Percentiles rank a stretch among this genome's conserved stretches.
Conservation (phyloP, 2,888 invertebrate genomes). For the Orthosia incerta region DNA sequence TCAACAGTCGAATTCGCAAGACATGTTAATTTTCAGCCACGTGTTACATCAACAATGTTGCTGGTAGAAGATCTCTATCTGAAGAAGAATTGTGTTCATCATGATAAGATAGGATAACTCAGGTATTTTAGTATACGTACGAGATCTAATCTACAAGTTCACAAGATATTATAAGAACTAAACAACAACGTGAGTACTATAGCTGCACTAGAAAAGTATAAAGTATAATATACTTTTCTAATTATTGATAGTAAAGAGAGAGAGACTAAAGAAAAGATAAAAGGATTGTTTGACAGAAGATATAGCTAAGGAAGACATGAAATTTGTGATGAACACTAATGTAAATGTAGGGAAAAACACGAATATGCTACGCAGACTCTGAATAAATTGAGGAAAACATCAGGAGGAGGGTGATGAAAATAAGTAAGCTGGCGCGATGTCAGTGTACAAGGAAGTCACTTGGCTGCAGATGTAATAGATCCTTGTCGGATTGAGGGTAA, state of each 20-base stretch:
- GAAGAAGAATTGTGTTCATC: constrained; percentile 15
- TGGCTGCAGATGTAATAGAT: no score
- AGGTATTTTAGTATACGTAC: neutral
- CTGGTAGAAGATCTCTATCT: constrained; percentile 13
- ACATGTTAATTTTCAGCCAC: constrained; percentile 4
- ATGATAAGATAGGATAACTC: constrained; percentile 5
- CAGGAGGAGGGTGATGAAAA: no score
- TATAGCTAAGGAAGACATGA: neutral
- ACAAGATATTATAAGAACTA: neutral
- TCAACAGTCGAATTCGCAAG: neutral
- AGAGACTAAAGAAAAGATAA: neutral
- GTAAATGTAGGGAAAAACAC: no score
- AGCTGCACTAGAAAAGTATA: neutral
- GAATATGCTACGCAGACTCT: no score
- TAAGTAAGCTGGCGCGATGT: no score
- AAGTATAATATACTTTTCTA: no score
- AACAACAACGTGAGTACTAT: neutral
- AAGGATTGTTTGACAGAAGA: neutral
- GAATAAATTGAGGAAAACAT: no score
- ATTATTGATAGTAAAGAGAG: neutral
- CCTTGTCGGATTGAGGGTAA: no score
- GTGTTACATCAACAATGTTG: constrained; percentile 19
- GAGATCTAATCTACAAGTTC: constrained; percentile 20
- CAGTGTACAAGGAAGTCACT: no score
- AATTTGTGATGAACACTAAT: no score